A percentile compares a stretch with the other conserved stretches of the same genome.
Conservation (phyloP, 2,888 invertebrate genomes). For the Sphinx pinastri region DNA sequence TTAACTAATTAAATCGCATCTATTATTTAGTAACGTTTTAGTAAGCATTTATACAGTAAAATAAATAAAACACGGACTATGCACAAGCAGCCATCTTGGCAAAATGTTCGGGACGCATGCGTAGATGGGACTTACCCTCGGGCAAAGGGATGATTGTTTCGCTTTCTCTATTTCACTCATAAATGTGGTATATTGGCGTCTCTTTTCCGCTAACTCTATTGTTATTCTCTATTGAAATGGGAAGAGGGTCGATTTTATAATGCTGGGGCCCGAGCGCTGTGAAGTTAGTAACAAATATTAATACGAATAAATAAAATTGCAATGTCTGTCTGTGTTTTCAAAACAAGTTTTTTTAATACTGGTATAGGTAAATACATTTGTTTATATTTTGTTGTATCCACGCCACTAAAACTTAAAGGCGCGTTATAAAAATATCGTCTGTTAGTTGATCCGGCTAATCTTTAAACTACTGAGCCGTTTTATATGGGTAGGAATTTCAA, state of each 20-base stretch:
- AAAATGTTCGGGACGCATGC: slow-evolving; percentile 69
- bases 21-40: neutral
- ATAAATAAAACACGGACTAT: slow-evolving; percentile 53
- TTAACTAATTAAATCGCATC: neutral
- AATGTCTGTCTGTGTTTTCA: neutral
- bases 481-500: no score
- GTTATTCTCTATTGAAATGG: slow-evolving; percentile 65
- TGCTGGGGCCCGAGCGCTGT: slow-evolving; percentile 34
- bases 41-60: slow-evolving; percentile 30
- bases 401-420: no score
- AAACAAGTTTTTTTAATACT: neutral
- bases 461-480: no score
- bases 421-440: no score
- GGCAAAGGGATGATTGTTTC: slow-evolving; percentile 59
- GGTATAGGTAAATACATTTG: no score
- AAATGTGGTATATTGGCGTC: slow-evolving; percentile 37
- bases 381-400: no score
- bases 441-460: no score
- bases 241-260: slow-evolving; percentile 66
- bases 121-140: slow-evolving; percentile 56
- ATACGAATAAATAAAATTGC: neutral
- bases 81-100: slow-evolving; percentile 76
- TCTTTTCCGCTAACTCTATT: slow-evolving; percentile 52
- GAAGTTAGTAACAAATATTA: slow-evolving; percentile 56
- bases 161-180: slow-evolving; percentile 48